These are phyloP conservation scores for Butorides virescens DNA, from an alignment of 2,113 vertebrate species.

Conservation along the genomic window DNA sequence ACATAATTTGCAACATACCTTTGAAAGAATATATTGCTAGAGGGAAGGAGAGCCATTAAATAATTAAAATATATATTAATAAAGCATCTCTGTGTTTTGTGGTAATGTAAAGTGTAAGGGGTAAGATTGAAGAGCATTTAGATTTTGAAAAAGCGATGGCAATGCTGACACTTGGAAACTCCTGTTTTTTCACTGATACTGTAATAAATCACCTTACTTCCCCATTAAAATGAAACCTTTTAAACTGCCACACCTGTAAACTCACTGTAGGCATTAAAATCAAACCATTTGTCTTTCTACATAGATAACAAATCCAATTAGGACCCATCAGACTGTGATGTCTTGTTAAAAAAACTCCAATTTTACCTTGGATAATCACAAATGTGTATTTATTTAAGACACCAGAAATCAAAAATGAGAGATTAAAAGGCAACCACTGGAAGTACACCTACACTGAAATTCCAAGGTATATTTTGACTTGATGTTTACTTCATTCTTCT, in stretches of 20 bases:
- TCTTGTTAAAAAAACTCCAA: background rate
- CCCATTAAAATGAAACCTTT: background rate
- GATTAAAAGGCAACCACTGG: background rate
- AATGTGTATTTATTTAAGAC: background rate
- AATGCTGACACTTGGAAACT: background rate
- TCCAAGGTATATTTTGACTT: background rate
- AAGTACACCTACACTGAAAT: background rate
- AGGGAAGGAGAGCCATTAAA: background rate
- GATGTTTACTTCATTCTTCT: background rate
- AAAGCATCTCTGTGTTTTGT: background rate
- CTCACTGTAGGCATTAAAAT: background rate
- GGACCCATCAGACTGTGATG: background rate
- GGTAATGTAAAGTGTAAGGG: background rate
- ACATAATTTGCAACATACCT: background rate
- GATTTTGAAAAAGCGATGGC: background rate
- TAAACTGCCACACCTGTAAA: background rate
- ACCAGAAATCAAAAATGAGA: background rate
- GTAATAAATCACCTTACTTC: background rate
- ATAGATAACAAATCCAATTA: constrained; percentile 12
- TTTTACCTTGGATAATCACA: background rate
- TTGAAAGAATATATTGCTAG: background rate
- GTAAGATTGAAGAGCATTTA: background rate
- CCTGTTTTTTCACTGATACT: background rate
- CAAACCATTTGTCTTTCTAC: background rate
- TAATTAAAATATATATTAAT: background rate